These are phyloP conservation scores for Campoletis raptor DNA, from an alignment of 2,888 invertebrate genomes.

Conservation along the genomic window DNA sequence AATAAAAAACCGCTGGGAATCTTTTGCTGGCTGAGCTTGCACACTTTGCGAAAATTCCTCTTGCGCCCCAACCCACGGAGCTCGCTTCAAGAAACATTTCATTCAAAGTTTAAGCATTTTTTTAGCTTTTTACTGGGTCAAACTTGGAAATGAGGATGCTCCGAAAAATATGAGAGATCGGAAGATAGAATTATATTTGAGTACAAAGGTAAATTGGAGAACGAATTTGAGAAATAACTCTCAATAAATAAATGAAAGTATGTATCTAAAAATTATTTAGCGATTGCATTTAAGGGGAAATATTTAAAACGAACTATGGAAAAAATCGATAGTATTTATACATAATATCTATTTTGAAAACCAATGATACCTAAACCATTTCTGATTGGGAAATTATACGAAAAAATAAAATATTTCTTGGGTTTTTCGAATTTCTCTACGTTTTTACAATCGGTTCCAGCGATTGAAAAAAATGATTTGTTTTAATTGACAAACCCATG, in stretches of 20 bases:
- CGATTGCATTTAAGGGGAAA: not conserved
- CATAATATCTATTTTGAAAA: too few relatives aligned
- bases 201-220: not conserved
- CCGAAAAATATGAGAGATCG: constrained; percentile 22
- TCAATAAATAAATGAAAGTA: not conserved
- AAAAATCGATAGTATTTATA: too few relatives aligned
- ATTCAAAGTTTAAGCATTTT: constrained; percentile 83
- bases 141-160: constrained; percentile 79
- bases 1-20: constrained; percentile 43
- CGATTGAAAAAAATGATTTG: too few relatives aligned
- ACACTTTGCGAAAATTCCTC: constrained; percentile 28
- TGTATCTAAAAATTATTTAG: not conserved
- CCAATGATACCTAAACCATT: too few relatives aligned
- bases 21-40: constrained; percentile 65
- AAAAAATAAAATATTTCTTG: not conserved
- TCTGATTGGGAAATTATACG: too few relatives aligned
- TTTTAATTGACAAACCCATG: too few relatives aligned
- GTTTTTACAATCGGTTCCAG: too few relatives aligned
- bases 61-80: constrained; percentile 11
- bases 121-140: constrained; percentile 79
- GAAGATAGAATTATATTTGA: not conserved
- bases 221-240: not conserved
- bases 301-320: too few relatives aligned
- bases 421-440: not conserved
- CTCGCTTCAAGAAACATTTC: constrained; percentile 82